Conservation (phyloP, 2,113 vertebrate genomes). For the Protobothrops mucrosquamatus region DNA sequence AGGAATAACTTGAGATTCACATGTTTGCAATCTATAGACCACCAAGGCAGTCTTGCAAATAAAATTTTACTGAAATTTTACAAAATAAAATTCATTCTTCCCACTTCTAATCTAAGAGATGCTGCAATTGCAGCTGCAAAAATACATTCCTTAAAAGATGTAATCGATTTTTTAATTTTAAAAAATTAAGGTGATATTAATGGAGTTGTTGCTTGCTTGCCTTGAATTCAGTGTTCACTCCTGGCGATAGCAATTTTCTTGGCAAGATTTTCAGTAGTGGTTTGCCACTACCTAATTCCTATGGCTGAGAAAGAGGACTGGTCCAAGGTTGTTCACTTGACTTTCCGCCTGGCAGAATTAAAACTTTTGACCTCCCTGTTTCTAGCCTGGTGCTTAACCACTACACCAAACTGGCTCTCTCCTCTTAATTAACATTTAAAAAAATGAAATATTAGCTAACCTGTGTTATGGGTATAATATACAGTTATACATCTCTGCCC, state of each 20-base stretch:
- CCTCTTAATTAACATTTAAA: not conserved
- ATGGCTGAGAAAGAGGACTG: not conserved
- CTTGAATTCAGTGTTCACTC: not conserved
- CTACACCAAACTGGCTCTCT: not conserved
- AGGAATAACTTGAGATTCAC: constrained; percentile 3
- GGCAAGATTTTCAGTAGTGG: not conserved
- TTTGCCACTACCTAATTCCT: not conserved
- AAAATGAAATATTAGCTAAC: not conserved
- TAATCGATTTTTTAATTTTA: not conserved
- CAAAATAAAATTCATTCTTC: not conserved
- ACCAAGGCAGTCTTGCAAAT: not conserved
- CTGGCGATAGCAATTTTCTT: not conserved
- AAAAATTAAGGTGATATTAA: not conserved
- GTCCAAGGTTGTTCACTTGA: not conserved
- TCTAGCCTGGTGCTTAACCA: not conserved
- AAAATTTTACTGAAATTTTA: not conserved
- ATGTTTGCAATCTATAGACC: not conserved
- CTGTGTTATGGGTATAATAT: not conserved
- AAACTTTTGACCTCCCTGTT: not conserved
- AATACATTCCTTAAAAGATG: not conserved
- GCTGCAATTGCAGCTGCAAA: not conserved
- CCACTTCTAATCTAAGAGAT: not conserved
- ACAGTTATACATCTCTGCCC: not conserved
- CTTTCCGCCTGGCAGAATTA: not conserved
- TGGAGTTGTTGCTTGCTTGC: not conserved